Evolutionary conservation across 2,797 vertebrate genomes (phyloP), one percentile per base, ranked within the genome.

Genomic region (Yasuhikotakia modesta): DNA sequence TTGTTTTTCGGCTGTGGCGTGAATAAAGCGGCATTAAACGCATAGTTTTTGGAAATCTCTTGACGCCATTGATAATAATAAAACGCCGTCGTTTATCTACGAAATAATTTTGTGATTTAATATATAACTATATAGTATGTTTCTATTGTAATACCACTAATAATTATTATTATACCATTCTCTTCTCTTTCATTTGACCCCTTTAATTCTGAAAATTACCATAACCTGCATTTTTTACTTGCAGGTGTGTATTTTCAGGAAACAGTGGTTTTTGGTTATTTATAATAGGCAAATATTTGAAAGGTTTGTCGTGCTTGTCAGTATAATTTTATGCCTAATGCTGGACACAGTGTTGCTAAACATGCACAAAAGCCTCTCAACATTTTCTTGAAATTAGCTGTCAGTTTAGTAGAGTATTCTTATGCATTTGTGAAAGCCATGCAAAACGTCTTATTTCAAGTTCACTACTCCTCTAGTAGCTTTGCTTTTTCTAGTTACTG

Each of bases 11-110:
- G 22, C 39, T 67, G 61, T 22, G 66, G 27, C 71, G 60, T 67
- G 14, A 72, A 53, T 58, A 32, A 75, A 64, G 45, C 39, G 32
- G 60, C 48, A 17, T 17, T 19, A n/a, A 57, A 70, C 57, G 66
- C 66, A 22, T 61, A 53, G 14, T 52, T 69, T 77, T 27, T 63
- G 66, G 74, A 48, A 68, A 35, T 77, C 24, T 69, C 4, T 67
- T 68, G 75, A 60, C 19, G 55, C 70, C 66, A 53, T 27, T 58
- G 12, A 58, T 11, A 24, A 21, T 58, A 24, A 58, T 7, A 58
- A 24, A 58, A 13, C 6, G 6, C 4, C 32, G 32, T 5, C 6
- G 32, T 35, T 35, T 53, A 19, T 19, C 7, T 53, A 53, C 17
- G 6, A 53, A 10, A 19, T 21, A 19, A n/a, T 8, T 66, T 21